Conservation (phyloP, 2,113 vertebrate genomes). For the Saguinus midas region DNA sequence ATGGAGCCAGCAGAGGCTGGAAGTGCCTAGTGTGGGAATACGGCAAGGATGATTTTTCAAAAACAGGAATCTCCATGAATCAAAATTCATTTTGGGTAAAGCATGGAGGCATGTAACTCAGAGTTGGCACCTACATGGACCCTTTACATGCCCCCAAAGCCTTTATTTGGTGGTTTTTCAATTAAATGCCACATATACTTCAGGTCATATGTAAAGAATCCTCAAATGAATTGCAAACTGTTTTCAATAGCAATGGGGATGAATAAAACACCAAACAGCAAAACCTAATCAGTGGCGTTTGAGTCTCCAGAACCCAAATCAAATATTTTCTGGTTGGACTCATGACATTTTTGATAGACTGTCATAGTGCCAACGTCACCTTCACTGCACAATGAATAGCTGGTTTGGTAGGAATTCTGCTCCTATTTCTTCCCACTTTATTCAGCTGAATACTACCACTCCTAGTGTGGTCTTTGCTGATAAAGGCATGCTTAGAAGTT, state of each 20-base stretch:
- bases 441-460: background rate
- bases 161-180: slow-evolving; percentile 66
- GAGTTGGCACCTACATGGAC: background rate
- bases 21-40: background rate
- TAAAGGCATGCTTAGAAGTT: background rate
- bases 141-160: background rate
- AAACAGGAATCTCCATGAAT: background rate
- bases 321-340: slow-evolving; percentile 28
- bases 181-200: slow-evolving; percentile 53
- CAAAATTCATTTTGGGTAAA: background rate
- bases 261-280: slow-evolving; percentile 26
- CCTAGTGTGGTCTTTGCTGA: background rate
- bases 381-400: background rate
- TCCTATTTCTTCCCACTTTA: background rate
- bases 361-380: background rate
- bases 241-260: slow-evolving; percentile 33
- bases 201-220: slow-evolving; percentile 47
- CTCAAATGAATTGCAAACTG: slow-evolving; percentile 54
- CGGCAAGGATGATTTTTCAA: background rate
- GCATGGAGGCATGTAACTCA: background rate
- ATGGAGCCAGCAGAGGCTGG: background rate
- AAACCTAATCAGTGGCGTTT: slow-evolving; percentile 21
- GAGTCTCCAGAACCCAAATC: slow-evolving; percentile 40
- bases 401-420: background rate
- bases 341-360: background rate